A percentile compares a stretch with the other conserved stretches of the same genome.
These are phyloP conservation scores for Pentalonia nigronervosa DNA, from an alignment of 1,140 invertebrate species.

Conservation along the genomic window DNA sequence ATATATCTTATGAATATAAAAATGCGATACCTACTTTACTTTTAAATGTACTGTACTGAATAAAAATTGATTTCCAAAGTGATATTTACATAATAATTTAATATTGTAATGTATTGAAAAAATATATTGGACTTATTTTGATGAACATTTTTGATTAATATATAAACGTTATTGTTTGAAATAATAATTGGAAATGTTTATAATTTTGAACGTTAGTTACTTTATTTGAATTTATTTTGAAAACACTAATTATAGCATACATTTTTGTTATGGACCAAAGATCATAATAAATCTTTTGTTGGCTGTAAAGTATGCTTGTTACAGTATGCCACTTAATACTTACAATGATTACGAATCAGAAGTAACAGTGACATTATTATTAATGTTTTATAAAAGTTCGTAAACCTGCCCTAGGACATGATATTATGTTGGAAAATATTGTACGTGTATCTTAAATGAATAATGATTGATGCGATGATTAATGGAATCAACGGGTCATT, in stretches of 20 bases:
- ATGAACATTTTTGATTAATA: neutral
- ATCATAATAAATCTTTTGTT: neutral
- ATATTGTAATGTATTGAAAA: neutral
- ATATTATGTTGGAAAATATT: neutral
- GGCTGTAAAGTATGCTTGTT: neutral
- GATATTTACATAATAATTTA: neutral
- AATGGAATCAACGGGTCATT: slow-evolving; percentile 31
- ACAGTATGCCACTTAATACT: neutral
- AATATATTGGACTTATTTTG: neutral
- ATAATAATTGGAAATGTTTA: neutral
- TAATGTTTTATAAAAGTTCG: slow-evolving; percentile 27
- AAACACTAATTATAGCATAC: neutral
- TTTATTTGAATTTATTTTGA: neutral
- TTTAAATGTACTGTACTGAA: neutral
- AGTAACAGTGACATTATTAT: neutral
- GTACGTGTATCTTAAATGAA: slow-evolving; percentile 3
- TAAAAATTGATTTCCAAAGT: neutral
- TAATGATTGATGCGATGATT: slow-evolving; percentile 36
- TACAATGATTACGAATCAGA: neutral
- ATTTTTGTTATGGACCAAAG: neutral
- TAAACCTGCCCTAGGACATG: neutral
- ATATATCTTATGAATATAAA: neutral
- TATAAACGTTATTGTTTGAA: neutral
- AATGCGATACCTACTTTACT: neutral
- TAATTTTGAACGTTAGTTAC: neutral